Conservation (phyloP, 2,113 vertebrate species). For the Petrocephalus zakoni region DNA sequence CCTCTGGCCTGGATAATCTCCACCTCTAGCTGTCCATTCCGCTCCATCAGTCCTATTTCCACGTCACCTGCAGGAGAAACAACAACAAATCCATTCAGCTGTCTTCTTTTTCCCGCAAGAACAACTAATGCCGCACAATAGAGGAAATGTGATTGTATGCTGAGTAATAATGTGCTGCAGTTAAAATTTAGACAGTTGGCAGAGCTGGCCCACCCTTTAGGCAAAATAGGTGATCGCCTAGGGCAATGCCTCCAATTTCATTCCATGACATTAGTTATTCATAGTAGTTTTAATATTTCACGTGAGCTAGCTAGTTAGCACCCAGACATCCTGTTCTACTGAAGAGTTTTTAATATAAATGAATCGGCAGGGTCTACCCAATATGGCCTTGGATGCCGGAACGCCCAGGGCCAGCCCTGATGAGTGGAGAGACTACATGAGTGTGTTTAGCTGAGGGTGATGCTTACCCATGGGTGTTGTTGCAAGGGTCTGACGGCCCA, state of each 20-base stretch:
- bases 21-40: constrained; percentile 91
- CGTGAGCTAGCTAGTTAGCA: neutral
- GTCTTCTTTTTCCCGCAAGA: neutral
- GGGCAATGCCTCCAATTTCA: neutral
- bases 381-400: too few species aligned
- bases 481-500: constrained; percentile 91
- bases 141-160: neutral
- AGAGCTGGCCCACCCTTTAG: neutral
- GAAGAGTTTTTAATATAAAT: neutral
- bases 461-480: constrained; percentile 95
- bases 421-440: neutral
- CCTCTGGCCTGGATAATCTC: constrained; percentile 95
- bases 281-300: neutral
- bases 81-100: neutral
- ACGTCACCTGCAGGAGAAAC: constrained; percentile 72
- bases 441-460: neutral
- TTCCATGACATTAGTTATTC: neutral
- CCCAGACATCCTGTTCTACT: neutral
- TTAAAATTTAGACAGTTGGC: neutral
- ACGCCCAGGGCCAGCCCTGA: neutral
- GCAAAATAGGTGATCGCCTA: neutral
- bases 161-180: neutral
- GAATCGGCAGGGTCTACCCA: neutral
- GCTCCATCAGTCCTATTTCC: constrained; percentile 88
- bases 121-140: neutral